Base-by-base conservation (phyloP, 92 coral and sea anemone genomes). In the Parazoanthus darwini region DNA sequence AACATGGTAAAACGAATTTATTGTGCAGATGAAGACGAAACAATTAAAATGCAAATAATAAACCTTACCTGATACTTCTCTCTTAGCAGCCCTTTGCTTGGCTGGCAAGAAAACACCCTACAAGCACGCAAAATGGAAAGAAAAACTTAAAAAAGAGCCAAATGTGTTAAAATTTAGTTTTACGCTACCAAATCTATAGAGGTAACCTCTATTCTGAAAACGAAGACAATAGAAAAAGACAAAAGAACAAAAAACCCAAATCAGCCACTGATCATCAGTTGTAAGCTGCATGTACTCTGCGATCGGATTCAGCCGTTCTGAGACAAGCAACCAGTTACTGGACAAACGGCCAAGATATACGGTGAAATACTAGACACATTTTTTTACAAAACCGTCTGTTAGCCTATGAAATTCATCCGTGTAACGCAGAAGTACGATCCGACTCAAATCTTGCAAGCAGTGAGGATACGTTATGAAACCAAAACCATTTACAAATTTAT, bases 41-140 rank as follows among this genome's bases (percentile, higher is more conserved):
- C 35, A 54, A 1, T 11, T 39, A 39, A 2, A 39, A 2, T 39
- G 42, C 4, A 39, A 39, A 39, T 0, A 39, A 39, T 43, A 13
- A 6, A 8, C 22, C 85, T 29, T 82, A 96, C 98, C 94, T 97
- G 99, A 84, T 92, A 90, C 90, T 93, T 92, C 67, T 92, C 95
- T 18, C 91, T 91, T 15, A 97, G 90, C 18, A 97, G 92, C 59
- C 99, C 99, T 82, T 82, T 90, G 3, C 95, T 94, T 26, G 99
- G 99, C 38, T 93, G 89, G 65, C 98, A 95, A 42, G 93, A 91
- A 88, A 94, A 97, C 54, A 92, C 91, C 29, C 99, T 96, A 74
- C 16, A 87, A 84, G 3, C 80, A 50, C 42, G 36, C 25, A 50
- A 16, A 15, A 35, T 39, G 5, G 16, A 15, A 74, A 65, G 39